Evolutionary conservation across 37 sponge, comb jelly and placozoan species (phyloP).

Genomic region (Axinella damicornis): DNA sequence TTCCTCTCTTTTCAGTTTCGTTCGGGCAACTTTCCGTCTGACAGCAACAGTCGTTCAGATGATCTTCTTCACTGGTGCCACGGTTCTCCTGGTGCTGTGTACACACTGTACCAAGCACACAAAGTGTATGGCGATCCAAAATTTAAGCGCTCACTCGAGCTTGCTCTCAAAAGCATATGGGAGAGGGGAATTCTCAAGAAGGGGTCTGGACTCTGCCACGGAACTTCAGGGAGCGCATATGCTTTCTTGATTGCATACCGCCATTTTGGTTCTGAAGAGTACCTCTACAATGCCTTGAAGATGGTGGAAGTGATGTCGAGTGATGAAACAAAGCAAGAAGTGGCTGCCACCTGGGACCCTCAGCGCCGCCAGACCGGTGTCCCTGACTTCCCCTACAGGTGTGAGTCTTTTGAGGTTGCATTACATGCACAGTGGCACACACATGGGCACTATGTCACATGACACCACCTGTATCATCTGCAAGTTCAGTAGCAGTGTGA

Average conservation of each 20-base stretch:
- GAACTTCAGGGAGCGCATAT: slow-evolving; percentile 81
- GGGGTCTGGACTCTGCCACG: slow-evolving; percentile 82
- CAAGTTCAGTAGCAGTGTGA: no score
- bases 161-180: slow-evolving; percentile 58
- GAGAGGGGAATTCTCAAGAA: slow-evolving; percentile 79
- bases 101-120: slow-evolving; percentile 64
- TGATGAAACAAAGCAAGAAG: slow-evolving; percentile 3
- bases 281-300: slow-evolving; percentile 54
- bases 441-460: no score
- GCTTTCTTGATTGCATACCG: slow-evolving; percentile 71
- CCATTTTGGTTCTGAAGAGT: slow-evolving; percentile 29
- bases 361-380: slow-evolving; percentile 30
- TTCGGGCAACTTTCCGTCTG: slow-evolving; percentile 67
- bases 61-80: slow-evolving; percentile 90
- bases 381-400: slow-evolving; percentile 50
- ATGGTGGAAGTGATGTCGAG: slow-evolving; percentile 41
- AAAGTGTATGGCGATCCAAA: slow-evolving; percentile 29
- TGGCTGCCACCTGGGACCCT: slow-evolving; percentile 7
- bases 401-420: no score
- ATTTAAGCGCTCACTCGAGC: slow-evolving; percentile 49
- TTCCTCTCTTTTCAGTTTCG: slow-evolving; percentile 59
- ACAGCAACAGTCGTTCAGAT: slow-evolving; percentile 15
- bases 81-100: slow-evolving; percentile 78
- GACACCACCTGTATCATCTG: no score
- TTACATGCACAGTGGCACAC: no score